Evolutionary conservation across 2,888 invertebrate species (phyloP).

Genomic region (Saturnia japonica): DNA sequence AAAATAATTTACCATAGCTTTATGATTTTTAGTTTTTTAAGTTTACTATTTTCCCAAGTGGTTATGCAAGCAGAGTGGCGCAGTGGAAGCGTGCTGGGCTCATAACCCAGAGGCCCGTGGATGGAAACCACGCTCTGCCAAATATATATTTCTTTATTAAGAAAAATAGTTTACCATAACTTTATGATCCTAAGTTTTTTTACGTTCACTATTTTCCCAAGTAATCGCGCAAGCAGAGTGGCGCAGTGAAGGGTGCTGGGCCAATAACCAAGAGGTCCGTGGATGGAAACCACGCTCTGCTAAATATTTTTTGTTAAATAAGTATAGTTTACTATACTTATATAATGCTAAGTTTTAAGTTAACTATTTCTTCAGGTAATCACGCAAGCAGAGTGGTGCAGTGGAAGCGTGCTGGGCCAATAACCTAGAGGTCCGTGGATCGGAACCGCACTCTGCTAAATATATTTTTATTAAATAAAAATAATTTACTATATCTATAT

Average conservation of each 20-base stretch:
- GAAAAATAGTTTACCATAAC: background rate
- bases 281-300: constrained; percentile 93
- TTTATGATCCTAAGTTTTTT: constrained; percentile 3
- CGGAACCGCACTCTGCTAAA: constrained; percentile 91
- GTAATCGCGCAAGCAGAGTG: background rate
- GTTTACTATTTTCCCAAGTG: too few species aligned
- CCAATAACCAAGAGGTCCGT: constrained; percentile 92
- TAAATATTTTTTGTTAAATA: constrained; percentile 43
- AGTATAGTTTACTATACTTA: too few species aligned
- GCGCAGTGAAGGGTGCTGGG: constrained; percentile 1
- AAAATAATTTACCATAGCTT: too few species aligned
- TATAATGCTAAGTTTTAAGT: too few species aligned
- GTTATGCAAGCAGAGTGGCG: constrained; percentile 58
- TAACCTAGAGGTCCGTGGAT: constrained; percentile 96
- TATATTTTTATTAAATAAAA: background rate
- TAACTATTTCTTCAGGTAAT: too few species aligned
- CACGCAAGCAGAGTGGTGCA: constrained; percentile 88
- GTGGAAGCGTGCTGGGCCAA: constrained; percentile 93
- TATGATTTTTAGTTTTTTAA: too few species aligned
- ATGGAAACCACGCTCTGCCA: constrained; percentile 93
- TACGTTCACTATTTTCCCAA: constrained; percentile 23
- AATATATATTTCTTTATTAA: background rate
- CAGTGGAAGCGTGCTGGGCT: constrained; percentile 93
- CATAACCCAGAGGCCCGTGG: constrained; percentile 96
- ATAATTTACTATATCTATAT: too few species aligned